These are phyloP conservation scores for Xiphorhynchus elegans DNA, from an alignment of 2,113 vertebrate species.

Conservation along the genomic window DNA sequence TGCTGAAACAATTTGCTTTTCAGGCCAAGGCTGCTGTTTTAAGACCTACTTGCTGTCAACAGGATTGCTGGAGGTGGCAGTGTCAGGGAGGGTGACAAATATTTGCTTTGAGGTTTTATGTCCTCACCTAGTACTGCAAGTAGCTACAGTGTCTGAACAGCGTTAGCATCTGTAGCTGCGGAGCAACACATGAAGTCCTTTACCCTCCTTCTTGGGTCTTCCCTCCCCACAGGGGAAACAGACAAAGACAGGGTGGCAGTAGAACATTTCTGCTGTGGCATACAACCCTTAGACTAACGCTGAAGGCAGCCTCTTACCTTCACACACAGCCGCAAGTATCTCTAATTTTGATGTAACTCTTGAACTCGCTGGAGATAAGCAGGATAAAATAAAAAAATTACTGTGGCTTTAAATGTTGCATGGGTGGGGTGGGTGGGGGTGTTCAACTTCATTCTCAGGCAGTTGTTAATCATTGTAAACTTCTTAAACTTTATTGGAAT, in stretches of 20 bases:
- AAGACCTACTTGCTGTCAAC: neutral
- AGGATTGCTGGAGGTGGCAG: neutral
- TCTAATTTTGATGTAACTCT: neutral
- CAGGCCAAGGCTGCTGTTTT: neutral
- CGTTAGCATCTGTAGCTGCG: neutral
- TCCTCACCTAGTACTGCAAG: neutral
- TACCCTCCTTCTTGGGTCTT: neutral
- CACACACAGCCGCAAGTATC: neutral
- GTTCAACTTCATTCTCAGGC: neutral
- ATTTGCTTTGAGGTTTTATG: neutral
- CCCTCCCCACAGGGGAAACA: neutral
- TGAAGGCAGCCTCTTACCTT: neutral
- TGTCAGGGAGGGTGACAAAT: neutral
- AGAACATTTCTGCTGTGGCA: neutral
- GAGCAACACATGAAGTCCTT: neutral
- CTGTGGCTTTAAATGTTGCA: neutral
- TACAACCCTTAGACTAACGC: neutral
- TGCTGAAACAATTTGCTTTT: neutral
- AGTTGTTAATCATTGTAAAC: neutral
- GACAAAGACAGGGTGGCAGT: rapidly evolving
- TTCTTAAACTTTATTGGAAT: neutral
- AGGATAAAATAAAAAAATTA: neutral
- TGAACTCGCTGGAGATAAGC: neutral
- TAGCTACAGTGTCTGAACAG: neutral
- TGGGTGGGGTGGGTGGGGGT: neutral